Conservation (phyloP, 1,140 invertebrate genomes). For the Drosophila watanabei region DNA sequence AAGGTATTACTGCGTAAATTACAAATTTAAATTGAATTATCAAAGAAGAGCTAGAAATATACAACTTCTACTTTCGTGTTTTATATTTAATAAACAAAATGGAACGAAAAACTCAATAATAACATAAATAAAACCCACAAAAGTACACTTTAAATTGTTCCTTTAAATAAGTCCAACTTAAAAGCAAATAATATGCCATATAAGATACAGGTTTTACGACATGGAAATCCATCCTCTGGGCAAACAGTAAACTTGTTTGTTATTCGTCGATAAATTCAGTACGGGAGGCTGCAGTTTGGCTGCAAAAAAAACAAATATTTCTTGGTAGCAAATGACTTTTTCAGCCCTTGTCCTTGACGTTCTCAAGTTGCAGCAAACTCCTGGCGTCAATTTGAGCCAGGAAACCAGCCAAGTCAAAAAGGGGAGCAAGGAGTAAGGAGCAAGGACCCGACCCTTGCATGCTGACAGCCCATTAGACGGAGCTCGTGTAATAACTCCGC, state of each 20-base stretch:
- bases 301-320: constrained; percentile 7
- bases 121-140: too few relatives aligned
- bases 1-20: background rate
- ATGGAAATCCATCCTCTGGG: background rate
- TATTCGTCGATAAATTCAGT: constrained; percentile 5
- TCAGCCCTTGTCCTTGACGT: constrained; percentile 48
- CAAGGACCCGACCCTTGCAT: constrained; percentile 50
- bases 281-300: constrained; percentile 28
- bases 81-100: background rate
- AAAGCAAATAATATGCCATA: background rate
- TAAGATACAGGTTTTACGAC: constrained; percentile 1
- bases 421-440: background rate
- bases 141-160: too few relatives aligned
- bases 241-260: constrained; percentile 3
- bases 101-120: background rate
- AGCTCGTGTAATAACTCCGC: constrained; percentile 46
- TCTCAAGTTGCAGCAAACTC: constrained; percentile 35
- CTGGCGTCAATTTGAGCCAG: constrained; percentile 37
- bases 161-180: background rate
- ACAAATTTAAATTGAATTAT: background rate
- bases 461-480: constrained; percentile 70
- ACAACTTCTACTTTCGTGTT: background rate
- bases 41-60: too few relatives aligned
- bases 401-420: constrained; percentile 10
- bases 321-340: constrained; percentile 17